Conservation (phyloP, 2,113 vertebrate genomes). For the Malurus alboscapulatus region DNA sequence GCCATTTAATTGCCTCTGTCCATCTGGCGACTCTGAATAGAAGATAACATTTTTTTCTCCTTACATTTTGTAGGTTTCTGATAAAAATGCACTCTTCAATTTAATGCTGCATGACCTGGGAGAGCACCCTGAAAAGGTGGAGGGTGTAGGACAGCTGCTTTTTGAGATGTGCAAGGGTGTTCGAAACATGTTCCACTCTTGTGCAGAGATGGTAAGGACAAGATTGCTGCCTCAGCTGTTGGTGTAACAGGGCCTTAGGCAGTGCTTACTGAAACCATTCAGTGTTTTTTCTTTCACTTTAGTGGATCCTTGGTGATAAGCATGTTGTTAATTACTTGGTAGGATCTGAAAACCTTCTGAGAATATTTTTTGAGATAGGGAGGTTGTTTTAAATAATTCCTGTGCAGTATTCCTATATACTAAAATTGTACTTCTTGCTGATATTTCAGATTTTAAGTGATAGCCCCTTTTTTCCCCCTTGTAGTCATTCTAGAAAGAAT, state of each 20-base stretch:
- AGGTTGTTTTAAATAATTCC: background rate
- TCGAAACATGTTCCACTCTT: constrained; percentile 93
- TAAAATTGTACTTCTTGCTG: background rate
- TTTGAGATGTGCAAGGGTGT: constrained; percentile 98
- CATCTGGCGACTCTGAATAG: background rate
- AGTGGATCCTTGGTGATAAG: background rate
- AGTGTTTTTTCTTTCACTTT: background rate
- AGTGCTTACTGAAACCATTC: background rate
- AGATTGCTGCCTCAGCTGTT: background rate
- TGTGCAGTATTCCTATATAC: background rate
- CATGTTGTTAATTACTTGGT: background rate
- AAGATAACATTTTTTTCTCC: background rate
- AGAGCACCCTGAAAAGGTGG: constrained; percentile 82
- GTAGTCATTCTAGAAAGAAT: background rate
- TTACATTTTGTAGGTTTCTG: constrained; percentile 81
- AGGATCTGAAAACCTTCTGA: background rate
- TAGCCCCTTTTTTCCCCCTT: background rate
- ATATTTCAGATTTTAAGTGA: background rate
- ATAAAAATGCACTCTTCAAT: constrained; percentile 84
- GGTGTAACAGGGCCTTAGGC: background rate
- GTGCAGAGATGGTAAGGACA: constrained; percentile 78
- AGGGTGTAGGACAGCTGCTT: constrained; percentile 89
- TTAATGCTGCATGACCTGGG: constrained; percentile 86
- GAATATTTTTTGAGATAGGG: background rate
- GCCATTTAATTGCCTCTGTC: background rate